Conservation (phyloP, 2,113 vertebrate genomes). For the Podocnemis expansa region DNA sequence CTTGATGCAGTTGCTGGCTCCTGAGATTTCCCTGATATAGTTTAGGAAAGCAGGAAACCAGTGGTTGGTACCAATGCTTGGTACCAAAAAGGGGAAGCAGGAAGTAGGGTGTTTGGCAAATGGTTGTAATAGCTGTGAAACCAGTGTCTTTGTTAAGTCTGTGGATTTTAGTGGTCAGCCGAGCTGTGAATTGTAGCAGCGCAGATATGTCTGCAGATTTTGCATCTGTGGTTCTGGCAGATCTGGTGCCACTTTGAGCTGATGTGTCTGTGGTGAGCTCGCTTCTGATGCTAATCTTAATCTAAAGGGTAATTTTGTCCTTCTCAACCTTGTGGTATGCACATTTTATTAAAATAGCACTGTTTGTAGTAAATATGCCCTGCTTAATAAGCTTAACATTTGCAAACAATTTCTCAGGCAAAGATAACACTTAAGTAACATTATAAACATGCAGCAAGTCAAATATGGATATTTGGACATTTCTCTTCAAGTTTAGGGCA, state of each 20-base stretch:
- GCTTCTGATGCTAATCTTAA: background rate
- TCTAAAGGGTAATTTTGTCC: background rate
- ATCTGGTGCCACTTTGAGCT: background rate
- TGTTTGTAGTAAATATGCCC: background rate
- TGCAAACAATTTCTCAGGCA: background rate
- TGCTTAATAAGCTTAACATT: constrained; percentile 7
- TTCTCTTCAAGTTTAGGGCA: background rate
- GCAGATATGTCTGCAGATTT: background rate
- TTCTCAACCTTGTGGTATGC: background rate
- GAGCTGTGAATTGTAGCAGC: background rate
- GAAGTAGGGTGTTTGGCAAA: background rate
- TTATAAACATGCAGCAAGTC: background rate
- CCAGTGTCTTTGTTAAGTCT: background rate
- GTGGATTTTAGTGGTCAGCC: background rate
- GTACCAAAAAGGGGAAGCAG: background rate
- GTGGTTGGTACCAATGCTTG: too few species aligned
- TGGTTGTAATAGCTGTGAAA: background rate
- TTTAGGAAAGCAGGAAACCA: too few species aligned
- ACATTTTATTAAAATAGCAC: background rate
- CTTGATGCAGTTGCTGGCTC: too few species aligned
- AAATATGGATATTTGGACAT: background rate
- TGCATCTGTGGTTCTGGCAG: background rate
- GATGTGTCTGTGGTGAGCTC: background rate
- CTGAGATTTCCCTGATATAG: too few species aligned
- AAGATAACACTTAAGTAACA: background rate